phyloP scores from a whole-genome alignment of 2,888 invertebrate genomes.

The Drosophila imparisetae region DNA sequence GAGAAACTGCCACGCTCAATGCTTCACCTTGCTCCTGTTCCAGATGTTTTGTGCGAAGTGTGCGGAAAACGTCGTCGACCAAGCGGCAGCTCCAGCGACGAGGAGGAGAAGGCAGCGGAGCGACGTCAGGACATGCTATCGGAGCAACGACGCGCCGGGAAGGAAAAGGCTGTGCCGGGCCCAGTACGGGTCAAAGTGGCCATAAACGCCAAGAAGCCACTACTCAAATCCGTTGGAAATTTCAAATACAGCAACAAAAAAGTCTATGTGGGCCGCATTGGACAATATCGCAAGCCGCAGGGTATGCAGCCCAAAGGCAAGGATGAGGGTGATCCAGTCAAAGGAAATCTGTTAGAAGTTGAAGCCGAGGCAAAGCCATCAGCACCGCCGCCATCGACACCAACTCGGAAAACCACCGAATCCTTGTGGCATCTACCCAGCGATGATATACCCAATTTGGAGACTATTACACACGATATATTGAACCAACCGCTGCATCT shows the following conservation, averaged over 20 bases:
- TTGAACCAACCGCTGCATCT: constrained; percentile 35
- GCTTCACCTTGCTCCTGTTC: constrained; percentile 37
- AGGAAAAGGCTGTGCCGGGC: constrained; percentile 14
- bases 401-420: constrained; percentile 4
- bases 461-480: constrained; percentile 39
- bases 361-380: neutral
- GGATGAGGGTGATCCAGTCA: neutral
- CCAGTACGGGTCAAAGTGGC: constrained; percentile 37
- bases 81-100: constrained; percentile 49
- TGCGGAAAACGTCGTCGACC: constrained; percentile 55
- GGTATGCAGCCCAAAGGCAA: constrained; percentile 6
- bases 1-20: constrained; percentile 63
- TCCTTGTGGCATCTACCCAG: constrained; percentile 33
- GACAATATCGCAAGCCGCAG: constrained; percentile 41
- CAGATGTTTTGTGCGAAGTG: constrained; percentile 41
- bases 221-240: neutral
- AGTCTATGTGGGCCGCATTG: constrained; percentile 32
- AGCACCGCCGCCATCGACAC: constrained; percentile 18
- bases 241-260: constrained; percentile 10
- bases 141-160: constrained; percentile 18
- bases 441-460: constrained; percentile 41
- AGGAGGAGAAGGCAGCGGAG: constrained; percentile 29
- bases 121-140: constrained; percentile 13
- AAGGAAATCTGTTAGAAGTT: neutral
- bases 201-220: constrained; percentile 39